Evolutionary conservation across 1,140 invertebrate genomes (phyloP).

Genomic region (Proctacanthus coquilletti): DNA sequence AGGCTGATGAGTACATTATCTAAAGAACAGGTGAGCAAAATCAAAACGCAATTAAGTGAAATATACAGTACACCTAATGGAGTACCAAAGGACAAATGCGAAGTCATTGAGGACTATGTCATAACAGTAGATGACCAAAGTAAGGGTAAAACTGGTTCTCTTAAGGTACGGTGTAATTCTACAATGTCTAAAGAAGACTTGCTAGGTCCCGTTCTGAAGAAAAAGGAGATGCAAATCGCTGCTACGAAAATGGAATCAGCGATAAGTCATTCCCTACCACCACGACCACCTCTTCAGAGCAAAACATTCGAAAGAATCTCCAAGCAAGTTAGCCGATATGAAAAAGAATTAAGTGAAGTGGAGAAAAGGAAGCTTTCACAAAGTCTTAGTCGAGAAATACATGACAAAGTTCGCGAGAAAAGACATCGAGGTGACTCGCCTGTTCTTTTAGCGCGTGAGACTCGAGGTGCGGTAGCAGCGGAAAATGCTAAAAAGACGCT

Average conservation of each 20-base stretch:
- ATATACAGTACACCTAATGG: constrained; percentile 51
- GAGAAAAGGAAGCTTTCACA: constrained; percentile 58
- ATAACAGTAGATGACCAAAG: constrained; percentile 38
- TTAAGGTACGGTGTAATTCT: constrained; percentile 57
- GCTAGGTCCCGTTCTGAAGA: constrained; percentile 25
- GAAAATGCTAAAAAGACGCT: constrained; percentile 31
- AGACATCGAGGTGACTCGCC: constrained; percentile 34
- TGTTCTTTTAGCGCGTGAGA: constrained; percentile 42
- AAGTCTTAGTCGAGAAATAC: constrained; percentile 52
- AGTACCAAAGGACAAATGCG: neutral
- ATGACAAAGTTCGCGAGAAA: constrained; percentile 39
- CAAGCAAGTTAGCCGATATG: neutral
- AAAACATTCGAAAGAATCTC: neutral
- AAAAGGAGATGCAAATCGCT: constrained; percentile 16
- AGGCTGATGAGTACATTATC: constrained; percentile 70
- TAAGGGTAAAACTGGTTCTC: constrained; percentile 24
- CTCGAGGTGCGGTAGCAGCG: constrained; percentile 43
- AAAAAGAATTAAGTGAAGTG: constrained; percentile 35
- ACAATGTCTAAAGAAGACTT: constrained; percentile 30
- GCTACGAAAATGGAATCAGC: neutral
- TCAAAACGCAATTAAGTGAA: constrained; percentile 66
- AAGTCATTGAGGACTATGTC: constrained; percentile 35
- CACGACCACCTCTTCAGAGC: neutral
- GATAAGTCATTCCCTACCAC: neutral
- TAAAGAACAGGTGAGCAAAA: constrained; percentile 64